These are phyloP conservation scores for Lepidothrix coronata DNA, from an alignment of 2,113 vertebrate species.

Conservation along the genomic window DNA sequence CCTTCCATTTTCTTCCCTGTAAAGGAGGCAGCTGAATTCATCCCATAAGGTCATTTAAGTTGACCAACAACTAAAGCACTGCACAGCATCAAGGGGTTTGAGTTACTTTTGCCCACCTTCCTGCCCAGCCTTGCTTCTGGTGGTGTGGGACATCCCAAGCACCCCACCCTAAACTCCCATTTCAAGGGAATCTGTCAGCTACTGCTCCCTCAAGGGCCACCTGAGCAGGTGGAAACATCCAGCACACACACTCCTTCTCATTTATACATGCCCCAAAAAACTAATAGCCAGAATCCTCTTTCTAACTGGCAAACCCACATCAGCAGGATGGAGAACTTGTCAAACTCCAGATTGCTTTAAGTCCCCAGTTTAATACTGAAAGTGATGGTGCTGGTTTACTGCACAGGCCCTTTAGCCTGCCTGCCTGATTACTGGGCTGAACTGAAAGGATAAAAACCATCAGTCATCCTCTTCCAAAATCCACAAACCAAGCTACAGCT, in stretches of 20 bases:
- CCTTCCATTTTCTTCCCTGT: background rate
- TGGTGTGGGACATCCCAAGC: background rate
- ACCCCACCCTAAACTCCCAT: background rate
- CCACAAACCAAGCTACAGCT: background rate
- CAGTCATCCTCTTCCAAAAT: conserved; percentile 34
- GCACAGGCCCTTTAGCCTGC: background rate
- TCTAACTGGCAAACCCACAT: background rate
- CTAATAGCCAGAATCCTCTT: background rate
- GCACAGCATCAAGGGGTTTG: background rate
- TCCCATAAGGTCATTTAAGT: background rate
- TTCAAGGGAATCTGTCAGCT: background rate
- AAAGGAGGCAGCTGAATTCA: background rate
- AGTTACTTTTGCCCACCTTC: background rate
- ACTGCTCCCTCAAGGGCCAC: background rate
- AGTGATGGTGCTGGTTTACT: background rate
- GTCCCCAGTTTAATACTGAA: background rate
- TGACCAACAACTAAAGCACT: background rate
- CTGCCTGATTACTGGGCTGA: background rate
- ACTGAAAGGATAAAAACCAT: background rate
- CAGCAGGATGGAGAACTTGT: background rate
- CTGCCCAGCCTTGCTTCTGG: background rate
- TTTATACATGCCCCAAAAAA: background rate
- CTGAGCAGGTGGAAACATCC: background rate
- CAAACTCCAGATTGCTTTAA: background rate
- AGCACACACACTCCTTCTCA: background rate